Conservation (phyloP, 2,113 vertebrate genomes). For the Cnemophilus loriae region DNA sequence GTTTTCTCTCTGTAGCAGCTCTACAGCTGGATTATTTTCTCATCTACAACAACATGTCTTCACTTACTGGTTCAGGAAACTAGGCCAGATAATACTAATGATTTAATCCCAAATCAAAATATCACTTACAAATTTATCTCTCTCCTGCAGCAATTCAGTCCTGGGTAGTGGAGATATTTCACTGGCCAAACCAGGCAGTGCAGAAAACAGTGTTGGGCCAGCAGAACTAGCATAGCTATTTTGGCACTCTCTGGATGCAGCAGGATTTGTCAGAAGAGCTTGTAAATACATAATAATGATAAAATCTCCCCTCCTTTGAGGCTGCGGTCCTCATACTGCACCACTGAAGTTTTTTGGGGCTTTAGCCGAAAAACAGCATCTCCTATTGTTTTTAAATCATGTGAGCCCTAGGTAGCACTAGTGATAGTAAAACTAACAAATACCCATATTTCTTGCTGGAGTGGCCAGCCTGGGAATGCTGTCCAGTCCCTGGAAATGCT, state of each 20-base stretch:
- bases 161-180: background rate
- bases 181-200: background rate
- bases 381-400: background rate
- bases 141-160: background rate
- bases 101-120: slow-evolving; percentile 51
- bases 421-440: background rate
- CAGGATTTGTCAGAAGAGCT: background rate
- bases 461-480: background rate
- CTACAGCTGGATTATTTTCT: slow-evolving; percentile 6
- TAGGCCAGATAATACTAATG: slow-evolving; percentile 12
- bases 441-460: background rate
- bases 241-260: background rate
- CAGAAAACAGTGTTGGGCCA: background rate
- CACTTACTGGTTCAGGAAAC: background rate
- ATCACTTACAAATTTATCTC: background rate
- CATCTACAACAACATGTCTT: background rate
- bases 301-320: background rate
- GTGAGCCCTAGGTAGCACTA: background rate
- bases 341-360: background rate
- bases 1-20: background rate
- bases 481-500: background rate
- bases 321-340: background rate
- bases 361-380: background rate
- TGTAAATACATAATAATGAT: background rate
- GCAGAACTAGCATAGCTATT: background rate